These are phyloP conservation scores for Puntigrus tetrazona DNA, from an alignment of 2,113 vertebrate genomes.

Conservation along the genomic window DNA sequence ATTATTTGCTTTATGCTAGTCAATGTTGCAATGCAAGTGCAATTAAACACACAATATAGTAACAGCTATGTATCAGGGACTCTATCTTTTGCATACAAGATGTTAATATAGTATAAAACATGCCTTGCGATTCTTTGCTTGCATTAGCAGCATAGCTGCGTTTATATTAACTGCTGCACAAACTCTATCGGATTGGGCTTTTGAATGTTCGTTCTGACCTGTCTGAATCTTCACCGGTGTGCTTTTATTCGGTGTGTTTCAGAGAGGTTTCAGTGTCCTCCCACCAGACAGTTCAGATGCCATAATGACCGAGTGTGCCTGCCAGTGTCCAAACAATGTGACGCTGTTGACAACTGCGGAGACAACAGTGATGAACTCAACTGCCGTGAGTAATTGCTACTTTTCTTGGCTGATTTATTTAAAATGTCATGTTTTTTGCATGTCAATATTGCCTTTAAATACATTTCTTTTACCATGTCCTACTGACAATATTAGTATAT, in stretches of 20 bases:
- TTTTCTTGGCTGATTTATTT: not conserved
- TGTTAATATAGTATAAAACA: not conserved
- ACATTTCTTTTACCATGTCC: not conserved
- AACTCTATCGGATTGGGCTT: not conserved
- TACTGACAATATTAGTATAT: not conserved
- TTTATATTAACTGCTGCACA: not conserved
- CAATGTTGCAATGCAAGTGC: not conserved
- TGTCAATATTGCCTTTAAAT: not conserved
- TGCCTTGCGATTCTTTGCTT: not conserved
- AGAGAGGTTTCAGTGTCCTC: conserved; percentile 91
- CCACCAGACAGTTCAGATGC: conserved; percentile 90
- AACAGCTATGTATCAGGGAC: not conserved
- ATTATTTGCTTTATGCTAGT: not conserved
- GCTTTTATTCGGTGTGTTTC: conserved; percentile 23
- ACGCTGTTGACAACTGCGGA: conserved; percentile 91
- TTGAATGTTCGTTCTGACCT: not conserved
- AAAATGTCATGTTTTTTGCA: not conserved
- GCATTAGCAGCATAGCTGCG: not conserved
- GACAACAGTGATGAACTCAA: conserved; percentile 91
- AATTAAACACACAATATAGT: not conserved
- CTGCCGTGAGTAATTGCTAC: conserved; percentile 81
- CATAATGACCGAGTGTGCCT: conserved; percentile 92
- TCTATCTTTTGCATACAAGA: not conserved
- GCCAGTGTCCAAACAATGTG: conserved; percentile 86
- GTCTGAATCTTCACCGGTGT: not conserved